These are phyloP conservation scores for Aphidius ervi DNA, from an alignment of 1,140 invertebrate genomes.

Conservation along the genomic window DNA sequence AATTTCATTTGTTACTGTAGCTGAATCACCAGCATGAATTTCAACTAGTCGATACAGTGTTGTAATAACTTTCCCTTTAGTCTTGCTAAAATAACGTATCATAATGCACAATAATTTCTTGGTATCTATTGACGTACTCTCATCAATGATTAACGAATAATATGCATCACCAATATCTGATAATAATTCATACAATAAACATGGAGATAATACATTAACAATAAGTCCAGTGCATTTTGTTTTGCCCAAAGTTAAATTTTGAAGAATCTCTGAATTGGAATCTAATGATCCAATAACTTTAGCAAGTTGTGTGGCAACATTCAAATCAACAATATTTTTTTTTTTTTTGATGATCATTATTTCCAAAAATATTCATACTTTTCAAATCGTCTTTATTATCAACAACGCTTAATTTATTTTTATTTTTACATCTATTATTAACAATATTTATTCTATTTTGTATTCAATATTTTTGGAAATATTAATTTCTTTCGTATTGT, in stretches of 20 bases:
- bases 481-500: too few species aligned
- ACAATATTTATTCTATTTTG: too few species aligned
- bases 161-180: conserved; percentile 14
- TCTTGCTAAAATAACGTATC: conserved; percentile 20
- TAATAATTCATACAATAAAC: conserved; percentile 20
- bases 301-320: conserved; percentile 2
- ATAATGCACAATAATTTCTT: conserved; percentile 23
- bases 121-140: conserved; percentile 19
- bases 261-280: background rate
- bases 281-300: conserved; percentile 7
- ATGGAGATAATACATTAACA: conserved; percentile 16
- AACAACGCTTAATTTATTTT: too few species aligned
- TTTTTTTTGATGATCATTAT: too few species aligned
- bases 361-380: too few species aligned
- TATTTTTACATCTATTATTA: too few species aligned
- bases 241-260: background rate
- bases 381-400: too few species aligned
- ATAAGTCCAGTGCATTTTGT: conserved; percentile 19
- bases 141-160: conserved; percentile 20
- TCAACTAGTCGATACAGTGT: conserved; percentile 28
- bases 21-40: conserved; percentile 26
- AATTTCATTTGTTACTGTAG: background rate
- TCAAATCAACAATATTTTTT: background rate
- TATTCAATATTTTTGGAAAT: too few species aligned
- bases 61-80: conserved; percentile 19